Base-by-base conservation (phyloP, 2,888 invertebrate genomes). In the Trilocha varians region DNA sequence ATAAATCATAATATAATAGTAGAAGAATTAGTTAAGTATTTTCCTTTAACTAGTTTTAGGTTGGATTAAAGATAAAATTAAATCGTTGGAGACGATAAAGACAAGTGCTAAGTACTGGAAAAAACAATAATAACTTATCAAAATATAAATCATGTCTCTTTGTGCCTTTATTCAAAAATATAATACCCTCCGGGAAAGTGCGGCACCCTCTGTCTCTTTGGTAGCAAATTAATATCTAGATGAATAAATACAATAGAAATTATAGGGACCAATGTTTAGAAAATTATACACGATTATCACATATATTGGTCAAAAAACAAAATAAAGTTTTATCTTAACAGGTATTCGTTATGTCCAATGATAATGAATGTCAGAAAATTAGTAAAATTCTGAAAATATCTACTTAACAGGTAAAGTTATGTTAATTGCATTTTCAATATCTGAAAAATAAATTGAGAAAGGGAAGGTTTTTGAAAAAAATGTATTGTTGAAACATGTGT, bases 211-310 rank as follows among this genome's bases (percentile, higher is more conserved):
- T 49, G 65, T 64, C 69, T 48, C 60, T 58, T 57, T 60, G 53
- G 59, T 62, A 59, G 59, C 62, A 59, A 25, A 25, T 25, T 25
- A 11, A 61, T 59, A 62, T 57, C 67, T 63, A 60, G 70, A 34
- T 41, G 68, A 70, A 60, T 53, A 59, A 61, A 65, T 74, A 77
- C 82, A 80, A 84, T 84, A 83, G 80, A 76, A 82, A 84, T 76
- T 71, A 76, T 82, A 80, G 85, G 85, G 85, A 85, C 84, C 84
- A 84, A 85, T 70, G 76, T 84, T 84, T 85, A 83, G 82, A 83
- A 69, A 82, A 84, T 78, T 84, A 84, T 84, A 78, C 76, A 78
- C 62, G 68, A 72, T 70, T 69, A 67, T 62, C 68, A 65, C 65
- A 70, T 69, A 66, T 65, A 25, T 25, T 25, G 9, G 9, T 34